Conservation (phyloP, 2,888 invertebrate species). For the Lasioglossum malachurum region DNA sequence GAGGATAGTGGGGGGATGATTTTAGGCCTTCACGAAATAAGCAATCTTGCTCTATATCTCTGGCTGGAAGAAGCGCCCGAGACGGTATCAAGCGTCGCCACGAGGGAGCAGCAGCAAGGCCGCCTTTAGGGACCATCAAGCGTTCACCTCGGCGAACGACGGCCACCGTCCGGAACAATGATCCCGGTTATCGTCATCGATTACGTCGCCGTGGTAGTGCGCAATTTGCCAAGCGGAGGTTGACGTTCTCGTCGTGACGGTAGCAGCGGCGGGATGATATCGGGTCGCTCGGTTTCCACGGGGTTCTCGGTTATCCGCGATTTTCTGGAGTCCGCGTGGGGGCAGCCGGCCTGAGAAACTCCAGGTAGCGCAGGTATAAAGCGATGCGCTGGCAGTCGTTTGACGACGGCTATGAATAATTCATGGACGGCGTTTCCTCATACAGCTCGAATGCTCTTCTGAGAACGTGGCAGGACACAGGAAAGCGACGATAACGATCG, state of each 20-base stretch:
- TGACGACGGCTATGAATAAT: constrained; percentile 59
- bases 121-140: neutral
- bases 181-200: constrained; percentile 15
- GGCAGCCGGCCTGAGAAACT: constrained; percentile 21
- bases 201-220: neutral
- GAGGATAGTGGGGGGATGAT: no score
- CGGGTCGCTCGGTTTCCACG: constrained; percentile 9
- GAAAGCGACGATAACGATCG: constrained; percentile 82
- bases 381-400: constrained; percentile 77
- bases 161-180: neutral
- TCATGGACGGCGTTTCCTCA: constrained; percentile 77
- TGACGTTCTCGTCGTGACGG: constrained; percentile 13
- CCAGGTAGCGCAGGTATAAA: constrained; percentile 52
- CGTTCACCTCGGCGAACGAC: neutral
- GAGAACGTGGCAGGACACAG: constrained; percentile 84
- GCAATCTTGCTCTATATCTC: neutral
- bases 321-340: constrained; percentile 39
- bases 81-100: neutral
- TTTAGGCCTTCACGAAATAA: neutral
- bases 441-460: constrained; percentile 82
- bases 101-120: neutral
- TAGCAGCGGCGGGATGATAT: neutral
- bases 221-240: constrained; percentile 19
- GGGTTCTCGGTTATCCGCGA: constrained; percentile 22
- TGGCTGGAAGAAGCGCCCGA: neutral